Conservation (phyloP, 1,140 invertebrate species). For the Drosophila hydei region DNA sequence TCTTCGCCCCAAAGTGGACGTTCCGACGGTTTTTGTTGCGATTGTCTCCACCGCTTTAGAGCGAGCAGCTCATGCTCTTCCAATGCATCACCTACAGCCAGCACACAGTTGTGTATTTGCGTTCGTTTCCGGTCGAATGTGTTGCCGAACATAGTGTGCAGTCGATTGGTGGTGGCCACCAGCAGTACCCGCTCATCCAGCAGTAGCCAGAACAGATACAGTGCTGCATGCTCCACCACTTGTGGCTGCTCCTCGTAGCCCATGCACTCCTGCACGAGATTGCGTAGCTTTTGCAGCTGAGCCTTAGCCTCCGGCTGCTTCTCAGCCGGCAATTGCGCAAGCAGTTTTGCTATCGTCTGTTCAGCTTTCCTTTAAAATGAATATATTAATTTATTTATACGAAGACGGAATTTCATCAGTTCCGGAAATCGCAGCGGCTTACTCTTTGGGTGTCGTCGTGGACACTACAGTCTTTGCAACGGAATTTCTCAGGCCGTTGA, state of each 20-base stretch:
- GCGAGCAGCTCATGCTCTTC: slow-evolving; percentile 63
- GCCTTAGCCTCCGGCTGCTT: slow-evolving; percentile 69
- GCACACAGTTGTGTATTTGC: slow-evolving; percentile 63
- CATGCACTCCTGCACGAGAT: slow-evolving; percentile 77
- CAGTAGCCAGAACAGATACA: slow-evolving; percentile 75
- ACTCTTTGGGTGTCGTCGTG: slow-evolving; percentile 59
- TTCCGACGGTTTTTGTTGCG: slow-evolving; percentile 19
- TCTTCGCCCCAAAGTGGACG: slow-evolving; percentile 65
- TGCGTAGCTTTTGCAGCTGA: slow-evolving; percentile 72
- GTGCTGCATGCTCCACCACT: slow-evolving; percentile 75
- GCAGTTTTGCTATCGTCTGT: slow-evolving; percentile 63
- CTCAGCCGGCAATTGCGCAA: slow-evolving; percentile 56
- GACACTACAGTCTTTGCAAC: slow-evolving; percentile 14
- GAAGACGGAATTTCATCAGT: slow-evolving; percentile 47
- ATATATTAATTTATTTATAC: no score
- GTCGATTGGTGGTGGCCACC: slow-evolving; percentile 64
- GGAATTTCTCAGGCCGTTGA: slow-evolving; percentile 31
- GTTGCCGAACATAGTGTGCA: slow-evolving; percentile 71
- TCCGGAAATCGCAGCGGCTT: slow-evolving; percentile 49
- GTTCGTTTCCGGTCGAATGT: slow-evolving; percentile 69
- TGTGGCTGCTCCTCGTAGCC: slow-evolving; percentile 80
- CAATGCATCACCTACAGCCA: slow-evolving; percentile 49
- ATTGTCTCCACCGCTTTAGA: slow-evolving; percentile 63
- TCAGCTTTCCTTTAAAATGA: slow-evolving; percentile 33
- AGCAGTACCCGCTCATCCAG: slow-evolving; percentile 69